Evolutionary conservation across 2,113 vertebrate genomes (phyloP).

Genomic region (Heterotis niloticus): DNA sequence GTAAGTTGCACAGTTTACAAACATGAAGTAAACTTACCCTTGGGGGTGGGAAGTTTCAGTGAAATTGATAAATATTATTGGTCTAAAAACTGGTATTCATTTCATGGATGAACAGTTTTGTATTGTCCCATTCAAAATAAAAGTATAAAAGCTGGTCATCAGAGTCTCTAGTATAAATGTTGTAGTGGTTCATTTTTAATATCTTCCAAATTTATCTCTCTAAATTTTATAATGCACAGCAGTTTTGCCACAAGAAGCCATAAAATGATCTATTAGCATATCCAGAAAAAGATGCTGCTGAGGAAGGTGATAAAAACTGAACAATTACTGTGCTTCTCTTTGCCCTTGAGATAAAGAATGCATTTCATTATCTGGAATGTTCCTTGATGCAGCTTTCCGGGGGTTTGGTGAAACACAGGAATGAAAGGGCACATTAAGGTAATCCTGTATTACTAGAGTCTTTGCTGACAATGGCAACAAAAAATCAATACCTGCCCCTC

Average conservation of each 20-base stretch:
- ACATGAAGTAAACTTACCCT: no score
- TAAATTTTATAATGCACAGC: slow-evolving; percentile 18
- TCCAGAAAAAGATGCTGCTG: background rate
- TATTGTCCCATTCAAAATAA: background rate
- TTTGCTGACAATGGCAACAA: background rate
- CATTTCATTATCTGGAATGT: slow-evolving; percentile 11
- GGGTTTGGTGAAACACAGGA: background rate
- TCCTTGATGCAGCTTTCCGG: background rate
- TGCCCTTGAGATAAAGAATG: slow-evolving; percentile 18
- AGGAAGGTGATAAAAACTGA: background rate
- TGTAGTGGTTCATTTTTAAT: background rate
- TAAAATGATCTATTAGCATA: background rate
- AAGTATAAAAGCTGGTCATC: background rate
- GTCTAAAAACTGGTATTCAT: no score
- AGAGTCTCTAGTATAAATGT: background rate
- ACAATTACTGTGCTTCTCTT: background rate
- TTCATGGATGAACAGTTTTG: background rate
- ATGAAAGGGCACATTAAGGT: background rate
- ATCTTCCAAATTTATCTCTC: slow-evolving; percentile 6
- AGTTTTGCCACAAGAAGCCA: background rate
- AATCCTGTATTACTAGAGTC: background rate
- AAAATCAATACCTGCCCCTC: background rate
- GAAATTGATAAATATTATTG: no score
- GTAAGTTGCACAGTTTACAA: no score
- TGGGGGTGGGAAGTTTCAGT: no score